Evolutionary conservation across 1,140 invertebrate species (phyloP), one percentile per base, ranked within the genome.

Genomic region (Whitmania pigra): DNA sequence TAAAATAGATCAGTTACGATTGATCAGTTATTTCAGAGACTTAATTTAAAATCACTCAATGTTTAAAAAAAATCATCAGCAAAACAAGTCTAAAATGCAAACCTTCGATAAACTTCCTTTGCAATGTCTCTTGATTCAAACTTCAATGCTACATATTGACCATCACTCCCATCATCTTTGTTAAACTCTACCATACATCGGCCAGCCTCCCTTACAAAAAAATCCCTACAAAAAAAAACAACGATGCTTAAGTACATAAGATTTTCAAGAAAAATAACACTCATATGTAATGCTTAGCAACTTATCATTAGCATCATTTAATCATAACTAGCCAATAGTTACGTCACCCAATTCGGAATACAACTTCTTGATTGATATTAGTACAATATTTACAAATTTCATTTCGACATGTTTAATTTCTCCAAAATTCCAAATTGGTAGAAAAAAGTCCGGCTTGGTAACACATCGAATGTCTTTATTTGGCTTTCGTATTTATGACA

Each of bases 61-160:
- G 15, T 17, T 49, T 49, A 49, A 49, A 49, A 49, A 15, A 49
- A 49, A 49, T 13, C 43, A 49, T 11, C 9, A 49, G 9, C 5
- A 49, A 49, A 49, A 49, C 43, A 49, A 49, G 5, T 49, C 13
- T 13, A 49, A 49, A 17, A 17, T 49, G 20, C 57, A 63, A 63
- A 63, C 57, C 57, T 63, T 63, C 57, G 22, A 20, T 63, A 63
- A 43, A 74, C 53, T n/a, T 74, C 73, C 29, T 72, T 74, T 54
- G 73, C 73, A 2, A 74, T 69, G 40, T 72, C 71, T 53, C 55
- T 71, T 22, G 40, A 54, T 72, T 71, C 73, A 74, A 74, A 74
- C 54, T 54, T 66, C 49, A 74, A 54, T 25, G 73, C 73, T 20
- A 74, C 54, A 72, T 72, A 74, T 29, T 71, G 73, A 40, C 53